Evolutionary conservation across 1,140 invertebrate genomes (phyloP), one percentile per base, ranked within the genome.

Genomic region (Cydia strobilella): DNA sequence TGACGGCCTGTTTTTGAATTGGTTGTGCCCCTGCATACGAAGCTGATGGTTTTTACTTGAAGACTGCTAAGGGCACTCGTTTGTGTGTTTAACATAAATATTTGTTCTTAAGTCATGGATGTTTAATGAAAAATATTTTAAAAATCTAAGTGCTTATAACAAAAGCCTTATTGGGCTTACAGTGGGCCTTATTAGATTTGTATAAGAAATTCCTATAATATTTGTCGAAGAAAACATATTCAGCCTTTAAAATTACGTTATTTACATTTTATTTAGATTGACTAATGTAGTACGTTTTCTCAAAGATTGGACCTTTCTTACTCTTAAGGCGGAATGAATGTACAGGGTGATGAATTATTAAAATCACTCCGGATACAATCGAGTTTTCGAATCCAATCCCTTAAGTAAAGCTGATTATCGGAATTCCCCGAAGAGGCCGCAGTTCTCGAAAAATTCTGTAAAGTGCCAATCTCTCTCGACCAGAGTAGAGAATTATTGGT

Each of bases 401-500:
- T 90, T 90, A 90, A 90, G 90, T 89, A 90, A 90, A 90, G 88
- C 86, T 88, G 89, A 92, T 90, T 92, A 90, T 89, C 82, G 83
- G 80, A 86, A 88, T 88, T 84, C 85, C 82, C 81, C 48, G 74
- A 84, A 82, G 84, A 81, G 77, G 79, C 80, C 77, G 77, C 74
- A 74, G 82, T 78, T 85, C 82, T 83, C 82, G 83, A 84, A 89
- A 84, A 86, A 89, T 86, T 86, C 80, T 86, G 72, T 86, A 87
- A 89, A 91, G 86, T 89, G 88, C 87, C 88, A 90, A 90, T 89
- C 86, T 88, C 83, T 82, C 78, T 80, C 75, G 77, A 76, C 79
- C 80, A 76, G 81, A 76, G 75, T 76, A 82, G 82, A 72, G 77
- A 87, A 84, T 87, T 88, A 86, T 88, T 85, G 84, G 84, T 80